Evolutionary conservation across 2,888 invertebrate species (phyloP), one percentile per base, ranked within the genome.

Genomic region (Amiota communis): DNA sequence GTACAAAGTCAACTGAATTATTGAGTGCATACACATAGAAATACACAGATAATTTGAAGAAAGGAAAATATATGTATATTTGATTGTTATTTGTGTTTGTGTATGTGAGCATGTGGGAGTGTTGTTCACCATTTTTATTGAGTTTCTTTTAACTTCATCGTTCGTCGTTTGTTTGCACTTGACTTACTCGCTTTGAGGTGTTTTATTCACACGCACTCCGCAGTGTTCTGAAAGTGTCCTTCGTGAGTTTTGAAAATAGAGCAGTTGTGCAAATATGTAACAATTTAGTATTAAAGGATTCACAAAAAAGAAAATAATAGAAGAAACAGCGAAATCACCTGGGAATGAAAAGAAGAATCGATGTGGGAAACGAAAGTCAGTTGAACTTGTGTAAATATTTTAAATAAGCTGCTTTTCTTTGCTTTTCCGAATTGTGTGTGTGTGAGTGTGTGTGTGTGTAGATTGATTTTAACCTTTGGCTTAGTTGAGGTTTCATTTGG

Each of bases 1-100:
- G 67, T 36, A 67, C 15, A 71, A 72, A 75, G 75, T 72, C 75
- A 72, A 72, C 72, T 75, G 75, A 75, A 75, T 75, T 75, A 75
- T 75, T 75, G 73, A 75, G 71, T 71, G 69, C 70, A 75, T 53
- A 68, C 23, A 68, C 15, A 51, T 17, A 72, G 12, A 68, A 13
- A 51, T 51, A n/a, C 17, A 65, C 4, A 36, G 20, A 17, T 63
- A 12, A 48, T 48, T 20, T n/a, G 10, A 46, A 63, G 36, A 8
- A 46, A 46, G 64, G 64, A 47, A 64, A 9, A 20, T 51, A 12
- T 51, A n/a, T n/a, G 13, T 51, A 12, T 51, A n/a, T n/a, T 11
- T 51, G n/a, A 51, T 51, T 51, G 13, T 51, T 51, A 3, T 51
- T 51, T 51, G 4, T 47, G 64, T 47, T 0, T n/a, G 15, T 64